Evolutionary conservation across 2,113 vertebrate species (phyloP).

Genomic region (Brachyhypopomus occidentalis): DNA sequence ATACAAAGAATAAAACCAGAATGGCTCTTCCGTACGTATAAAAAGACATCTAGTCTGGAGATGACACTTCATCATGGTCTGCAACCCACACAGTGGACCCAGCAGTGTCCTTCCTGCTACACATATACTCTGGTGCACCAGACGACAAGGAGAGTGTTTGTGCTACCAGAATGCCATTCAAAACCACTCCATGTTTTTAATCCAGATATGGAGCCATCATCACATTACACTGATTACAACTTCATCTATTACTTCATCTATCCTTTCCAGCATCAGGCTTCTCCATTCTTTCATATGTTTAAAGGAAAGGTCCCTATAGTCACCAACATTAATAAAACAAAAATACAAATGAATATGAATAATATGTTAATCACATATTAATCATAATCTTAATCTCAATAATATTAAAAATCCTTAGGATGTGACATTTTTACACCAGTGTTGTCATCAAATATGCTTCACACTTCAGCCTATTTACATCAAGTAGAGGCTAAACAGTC

Average conservation of each 20-base stretch:
- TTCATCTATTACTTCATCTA: not conserved
- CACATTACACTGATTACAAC: not conserved
- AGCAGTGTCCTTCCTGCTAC: not conserved
- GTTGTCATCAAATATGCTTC: too few species aligned
- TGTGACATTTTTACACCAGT: too few species aligned
- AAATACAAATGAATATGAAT: too few species aligned
- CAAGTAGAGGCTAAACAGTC: too few species aligned
- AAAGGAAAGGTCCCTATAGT: not conserved
- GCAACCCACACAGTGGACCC: conserved; percentile 12
- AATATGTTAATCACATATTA: too few species aligned
- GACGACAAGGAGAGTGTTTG: conserved; percentile 21
- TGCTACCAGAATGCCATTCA: conserved; percentile 27
- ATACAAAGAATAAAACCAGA: conserved; percentile 18
- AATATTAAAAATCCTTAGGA: too few species aligned
- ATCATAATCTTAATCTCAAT: too few species aligned
- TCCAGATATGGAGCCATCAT: not conserved
- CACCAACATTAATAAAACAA: not conserved
- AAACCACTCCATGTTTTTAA: not conserved
- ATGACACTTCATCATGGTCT: conserved; percentile 34
- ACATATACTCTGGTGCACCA: not conserved
- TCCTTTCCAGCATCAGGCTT: not conserved
- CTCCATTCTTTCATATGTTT: not conserved
- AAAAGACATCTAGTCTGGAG: conserved; percentile 39
- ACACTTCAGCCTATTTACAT: too few species aligned
- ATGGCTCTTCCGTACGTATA: conserved; percentile 23